Evolutionary conservation across 2,113 vertebrate species (phyloP).

Genomic region (Mohoua ochrocephala): DNA sequence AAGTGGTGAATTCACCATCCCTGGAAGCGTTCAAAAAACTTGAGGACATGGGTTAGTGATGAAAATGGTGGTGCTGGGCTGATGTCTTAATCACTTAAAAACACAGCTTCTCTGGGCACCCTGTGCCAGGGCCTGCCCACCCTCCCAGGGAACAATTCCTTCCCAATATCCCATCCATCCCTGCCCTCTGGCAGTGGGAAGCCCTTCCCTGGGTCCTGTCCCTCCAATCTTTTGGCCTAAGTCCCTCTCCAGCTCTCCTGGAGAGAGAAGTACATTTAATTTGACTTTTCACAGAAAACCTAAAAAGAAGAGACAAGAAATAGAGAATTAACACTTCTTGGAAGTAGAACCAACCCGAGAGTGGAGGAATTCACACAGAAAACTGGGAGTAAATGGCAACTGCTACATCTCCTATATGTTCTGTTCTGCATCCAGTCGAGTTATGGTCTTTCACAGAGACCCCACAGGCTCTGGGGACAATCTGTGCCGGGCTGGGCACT

Average conservation of each 20-base stretch:
- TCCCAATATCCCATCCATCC: rapidly evolving
- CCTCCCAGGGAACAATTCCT: not conserved
- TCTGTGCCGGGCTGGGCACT: not conserved
- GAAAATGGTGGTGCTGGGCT: not conserved
- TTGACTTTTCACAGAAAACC: not conserved
- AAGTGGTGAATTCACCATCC: not conserved
- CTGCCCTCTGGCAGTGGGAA: not conserved
- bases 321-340: not conserved
- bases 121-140: not conserved
- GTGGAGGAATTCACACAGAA: not conserved
- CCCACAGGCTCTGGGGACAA: rapidly evolving
- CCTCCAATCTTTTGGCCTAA: rapidly evolving
- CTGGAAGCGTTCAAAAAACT: not conserved
- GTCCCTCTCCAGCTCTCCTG: not conserved
- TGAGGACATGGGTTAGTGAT: not conserved
- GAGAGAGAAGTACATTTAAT: not conserved
- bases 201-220: not conserved
- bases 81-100: too few relatives aligned
- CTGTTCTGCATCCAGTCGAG: not conserved
- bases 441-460: not conserved
- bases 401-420: not conserved
- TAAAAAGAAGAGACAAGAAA: not conserved
- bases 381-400: not conserved
- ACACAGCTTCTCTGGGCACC: rapidly evolving
- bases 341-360: not conserved